A percentile compares a stretch with the other conserved stretches of the same genome.
Evolutionary conservation across 2,113 vertebrate genomes (phyloP).

Genomic region (Oreamnos americanus): DNA sequence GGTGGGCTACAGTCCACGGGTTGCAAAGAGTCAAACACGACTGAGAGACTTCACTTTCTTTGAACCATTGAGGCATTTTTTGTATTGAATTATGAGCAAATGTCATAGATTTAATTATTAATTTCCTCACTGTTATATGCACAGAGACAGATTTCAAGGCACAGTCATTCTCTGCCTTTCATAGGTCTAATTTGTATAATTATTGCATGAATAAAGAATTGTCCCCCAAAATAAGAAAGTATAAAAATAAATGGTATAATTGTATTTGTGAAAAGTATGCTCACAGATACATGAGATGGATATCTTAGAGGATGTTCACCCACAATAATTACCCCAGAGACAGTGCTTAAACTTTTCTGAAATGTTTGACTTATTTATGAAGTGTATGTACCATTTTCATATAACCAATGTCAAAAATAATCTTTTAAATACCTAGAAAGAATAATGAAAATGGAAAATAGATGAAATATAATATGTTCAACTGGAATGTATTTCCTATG

Average conservation of each 20-base stretch:
- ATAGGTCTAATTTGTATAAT: conserved; percentile 98
- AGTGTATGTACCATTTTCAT: not conserved
- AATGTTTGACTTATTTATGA: not conserved
- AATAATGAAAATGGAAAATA: not conserved
- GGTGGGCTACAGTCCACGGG: no score
- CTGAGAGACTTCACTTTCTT: no score
- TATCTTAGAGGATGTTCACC: not conserved
- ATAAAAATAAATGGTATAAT: not conserved
- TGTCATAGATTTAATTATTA: conserved; percentile 99
- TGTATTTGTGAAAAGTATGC: not conserved
- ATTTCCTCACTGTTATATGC: conserved; percentile 86
- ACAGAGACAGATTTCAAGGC: conserved; percentile 91
- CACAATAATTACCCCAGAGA: not conserved
- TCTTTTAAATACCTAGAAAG: not conserved
- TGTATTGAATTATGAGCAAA: conserved; percentile 93
- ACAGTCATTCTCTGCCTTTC: conserved; percentile 91
- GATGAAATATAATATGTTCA: not conserved
- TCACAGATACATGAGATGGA: not conserved
- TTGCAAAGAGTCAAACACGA: no score
- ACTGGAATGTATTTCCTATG: not conserved
- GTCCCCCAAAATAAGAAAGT: not conserved
- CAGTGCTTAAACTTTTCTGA: not conserved
- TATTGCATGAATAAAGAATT: conserved; percentile 90
- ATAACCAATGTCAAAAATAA: not conserved
- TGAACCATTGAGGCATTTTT: conserved; percentile 84